Evolutionary conservation across 2,797 vertebrate species (phyloP).

Genomic region (Alcedo quadribrachys): DNA sequence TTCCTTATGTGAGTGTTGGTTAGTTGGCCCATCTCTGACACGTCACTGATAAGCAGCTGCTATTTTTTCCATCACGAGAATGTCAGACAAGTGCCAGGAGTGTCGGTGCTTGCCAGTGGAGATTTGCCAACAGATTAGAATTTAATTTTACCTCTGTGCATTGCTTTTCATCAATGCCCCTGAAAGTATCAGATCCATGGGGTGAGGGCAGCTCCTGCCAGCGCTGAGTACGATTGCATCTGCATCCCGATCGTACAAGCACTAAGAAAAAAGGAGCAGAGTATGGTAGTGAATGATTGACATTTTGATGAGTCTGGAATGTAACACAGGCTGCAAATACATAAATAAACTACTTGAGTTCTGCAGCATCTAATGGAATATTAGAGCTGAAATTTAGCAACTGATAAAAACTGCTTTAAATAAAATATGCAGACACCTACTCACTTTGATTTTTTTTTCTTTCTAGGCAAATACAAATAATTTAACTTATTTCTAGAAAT

Average conservation of each 20-base stretch:
- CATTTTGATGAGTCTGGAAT: neutral
- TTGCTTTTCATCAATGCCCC: neutral
- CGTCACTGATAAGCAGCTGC: neutral
- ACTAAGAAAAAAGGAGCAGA: neutral
- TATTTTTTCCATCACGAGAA: neutral
- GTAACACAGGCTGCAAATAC: neutral
- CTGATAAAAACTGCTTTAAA: neutral
- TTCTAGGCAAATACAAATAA: slow-evolving; percentile 15
- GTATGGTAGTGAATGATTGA: neutral
- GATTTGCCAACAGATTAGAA: neutral
- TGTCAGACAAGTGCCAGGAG: neutral
- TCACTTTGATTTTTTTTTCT: neutral
- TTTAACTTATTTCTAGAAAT: slow-evolving; percentile 25
- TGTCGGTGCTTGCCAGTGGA: neutral
- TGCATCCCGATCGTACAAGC: neutral
- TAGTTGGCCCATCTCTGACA: neutral
- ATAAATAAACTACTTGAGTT: neutral
- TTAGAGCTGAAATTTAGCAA: slow-evolving; percentile 8
- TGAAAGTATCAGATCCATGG: neutral
- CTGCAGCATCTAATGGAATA: neutral
- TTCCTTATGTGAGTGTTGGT: neutral
- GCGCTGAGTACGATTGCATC: neutral
- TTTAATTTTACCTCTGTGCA: slow-evolving; percentile 10
- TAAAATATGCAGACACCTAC: neutral
- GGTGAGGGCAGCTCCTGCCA: neutral